phyloP scores from a whole-genome alignment of 2,797 vertebrate genomes.

The Allobates femoralis region DNA sequence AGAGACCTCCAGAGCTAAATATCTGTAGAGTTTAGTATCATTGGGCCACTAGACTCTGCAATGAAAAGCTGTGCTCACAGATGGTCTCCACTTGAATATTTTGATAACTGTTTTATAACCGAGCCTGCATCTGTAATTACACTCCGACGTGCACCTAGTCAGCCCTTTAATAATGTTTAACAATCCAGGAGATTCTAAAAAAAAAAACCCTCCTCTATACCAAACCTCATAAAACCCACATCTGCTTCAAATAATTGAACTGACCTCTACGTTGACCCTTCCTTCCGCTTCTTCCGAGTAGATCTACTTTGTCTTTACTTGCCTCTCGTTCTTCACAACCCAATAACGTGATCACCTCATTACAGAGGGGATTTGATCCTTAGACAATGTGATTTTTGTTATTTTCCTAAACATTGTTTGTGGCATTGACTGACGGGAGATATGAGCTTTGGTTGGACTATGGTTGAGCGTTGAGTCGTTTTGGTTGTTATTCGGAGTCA shows the following conservation, averaged over 20 bases:
- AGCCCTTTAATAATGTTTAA: slow-evolving; percentile 58
- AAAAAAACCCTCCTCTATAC: slow-evolving; percentile 5
- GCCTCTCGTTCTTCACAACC: not conserved
- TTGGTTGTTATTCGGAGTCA: not conserved
- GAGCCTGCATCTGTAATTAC: slow-evolving; percentile 37
- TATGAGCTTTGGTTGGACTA: not conserved
- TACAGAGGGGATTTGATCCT: not conserved
- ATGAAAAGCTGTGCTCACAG: slow-evolving; percentile 39
- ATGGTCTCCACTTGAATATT: slow-evolving; percentile 43
- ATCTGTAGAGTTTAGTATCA: not conserved
- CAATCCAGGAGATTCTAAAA: slow-evolving; percentile 53
- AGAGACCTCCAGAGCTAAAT: not conserved
- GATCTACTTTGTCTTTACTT: not conserved
- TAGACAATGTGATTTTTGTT: not conserved
- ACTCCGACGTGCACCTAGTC: slow-evolving; percentile 18
- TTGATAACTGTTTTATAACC: slow-evolving; percentile 37
- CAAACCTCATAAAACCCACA: slow-evolving; percentile 45
- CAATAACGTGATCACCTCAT: not conserved
- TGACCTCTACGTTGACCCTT: slow-evolving; percentile 37
- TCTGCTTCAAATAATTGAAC: slow-evolving; percentile 54
- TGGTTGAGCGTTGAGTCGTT: not conserved
- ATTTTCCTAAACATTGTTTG: not conserved
- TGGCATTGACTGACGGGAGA: not conserved
- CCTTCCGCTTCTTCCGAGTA: not conserved
- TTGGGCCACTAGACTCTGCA: slow-evolving; percentile 4